Evolutionary conservation across 2,888 invertebrate species (phyloP).

Genomic region (Heteromurus nitidus): DNA sequence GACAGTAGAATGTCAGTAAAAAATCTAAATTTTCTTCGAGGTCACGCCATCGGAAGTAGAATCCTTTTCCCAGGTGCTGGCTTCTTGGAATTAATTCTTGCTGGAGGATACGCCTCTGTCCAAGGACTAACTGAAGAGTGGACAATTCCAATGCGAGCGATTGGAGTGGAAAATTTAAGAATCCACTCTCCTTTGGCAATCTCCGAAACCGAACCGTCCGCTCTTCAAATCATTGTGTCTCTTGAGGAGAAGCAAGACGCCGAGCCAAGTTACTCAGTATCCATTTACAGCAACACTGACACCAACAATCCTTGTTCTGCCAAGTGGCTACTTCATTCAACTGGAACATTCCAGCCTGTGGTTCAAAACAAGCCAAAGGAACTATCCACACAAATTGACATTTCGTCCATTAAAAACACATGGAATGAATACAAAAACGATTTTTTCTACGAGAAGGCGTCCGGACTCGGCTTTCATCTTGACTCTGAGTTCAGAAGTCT

Average conservation of each 20-base stretch:
- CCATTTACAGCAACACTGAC: conserved; percentile 17
- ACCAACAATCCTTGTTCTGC: not conserved
- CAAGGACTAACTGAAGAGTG: conserved; percentile 35
- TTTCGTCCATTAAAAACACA: conserved; percentile 22
- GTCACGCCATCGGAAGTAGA: conserved; percentile 50
- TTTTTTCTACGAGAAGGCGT: conserved; percentile 42
- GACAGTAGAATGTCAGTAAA: conserved; percentile 33
- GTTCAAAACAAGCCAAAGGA: not conserved
- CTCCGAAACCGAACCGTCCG: not conserved
- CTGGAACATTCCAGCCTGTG: conserved; percentile 30
- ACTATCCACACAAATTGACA: not conserved
- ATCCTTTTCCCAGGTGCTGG: conserved; percentile 48
- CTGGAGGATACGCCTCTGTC: conserved; percentile 26
- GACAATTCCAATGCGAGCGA: not conserved
- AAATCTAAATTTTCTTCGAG: conserved; percentile 14
- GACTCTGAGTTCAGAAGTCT: conserved; percentile 46
- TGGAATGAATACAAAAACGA: conserved; percentile 3
- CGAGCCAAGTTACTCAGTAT: too few species aligned
- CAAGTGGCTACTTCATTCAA: conserved; percentile 36
- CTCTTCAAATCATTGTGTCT: conserved; percentile 33
- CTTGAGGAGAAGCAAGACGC: too few species aligned
- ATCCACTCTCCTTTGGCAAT: conserved; percentile 39
- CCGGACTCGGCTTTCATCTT: conserved; percentile 42
- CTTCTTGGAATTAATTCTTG: conserved; percentile 45
- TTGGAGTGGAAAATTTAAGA: conserved; percentile 19